phyloP scores from a whole-genome alignment of 2,113 vertebrate genomes.

The Clarias gariepinus region DNA sequence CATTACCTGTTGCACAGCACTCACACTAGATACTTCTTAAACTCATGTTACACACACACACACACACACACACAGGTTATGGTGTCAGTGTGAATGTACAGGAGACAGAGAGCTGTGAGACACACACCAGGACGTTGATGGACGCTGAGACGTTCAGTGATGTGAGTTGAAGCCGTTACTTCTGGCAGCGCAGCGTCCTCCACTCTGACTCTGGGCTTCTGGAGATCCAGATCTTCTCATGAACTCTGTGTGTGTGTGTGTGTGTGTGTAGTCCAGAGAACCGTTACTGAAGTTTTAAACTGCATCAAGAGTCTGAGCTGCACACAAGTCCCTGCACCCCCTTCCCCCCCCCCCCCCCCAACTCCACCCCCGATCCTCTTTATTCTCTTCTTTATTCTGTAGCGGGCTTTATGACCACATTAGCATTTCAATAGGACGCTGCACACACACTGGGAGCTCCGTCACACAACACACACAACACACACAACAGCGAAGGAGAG shows the following conservation, averaged over 20 bases:
- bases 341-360: no score
- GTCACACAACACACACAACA: neutral
- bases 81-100: no score
- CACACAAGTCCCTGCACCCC: neutral
- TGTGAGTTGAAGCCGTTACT: no score
- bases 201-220: no score
- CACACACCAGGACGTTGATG: no score
- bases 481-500: no score
- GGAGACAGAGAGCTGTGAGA: no score
- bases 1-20: neutral
- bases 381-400: neutral
- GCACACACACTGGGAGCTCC: neutral
- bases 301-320: neutral
- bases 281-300: neutral
- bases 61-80: neutral
- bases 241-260: no score
- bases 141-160: no score
- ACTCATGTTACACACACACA: neutral
- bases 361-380: neutral
- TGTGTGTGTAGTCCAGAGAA: neutral
- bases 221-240: no score
- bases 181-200: no score
- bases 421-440: slow-evolving; percentile 10
- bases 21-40: neutral
- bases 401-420: neutral